These are phyloP conservation scores for Ptilodon capucinus DNA, from an alignment of 2,888 invertebrate species.

Conservation along the genomic window DNA sequence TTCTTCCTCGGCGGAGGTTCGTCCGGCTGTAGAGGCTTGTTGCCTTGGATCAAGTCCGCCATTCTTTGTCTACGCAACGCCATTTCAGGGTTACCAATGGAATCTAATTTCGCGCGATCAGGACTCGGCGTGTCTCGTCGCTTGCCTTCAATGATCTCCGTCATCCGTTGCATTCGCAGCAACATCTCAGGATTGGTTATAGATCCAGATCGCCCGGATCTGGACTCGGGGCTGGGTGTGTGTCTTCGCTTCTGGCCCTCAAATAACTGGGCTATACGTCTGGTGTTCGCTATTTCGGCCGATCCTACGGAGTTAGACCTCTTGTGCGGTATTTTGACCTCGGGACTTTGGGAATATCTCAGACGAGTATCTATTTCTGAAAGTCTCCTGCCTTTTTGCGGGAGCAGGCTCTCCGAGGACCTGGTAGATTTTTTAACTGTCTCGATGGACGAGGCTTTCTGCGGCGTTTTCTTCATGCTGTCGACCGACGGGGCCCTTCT, in stretches of 20 bases:
- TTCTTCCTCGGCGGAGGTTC: conserved; percentile 44
- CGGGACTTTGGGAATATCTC: conserved; percentile 54
- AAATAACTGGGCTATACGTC: conserved; percentile 62
- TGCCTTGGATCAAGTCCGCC: conserved; percentile 59
- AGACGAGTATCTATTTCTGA: conserved; percentile 48
- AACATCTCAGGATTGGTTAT: conserved; percentile 56
- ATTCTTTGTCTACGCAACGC: conserved; percentile 60
- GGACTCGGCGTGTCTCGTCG: conserved; percentile 54
- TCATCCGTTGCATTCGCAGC: conserved; percentile 60
- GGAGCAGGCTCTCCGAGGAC: conserved; percentile 35
- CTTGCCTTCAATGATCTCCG: conserved; percentile 67
- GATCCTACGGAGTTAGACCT: conserved; percentile 61
- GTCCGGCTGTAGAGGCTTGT: conserved; percentile 34
- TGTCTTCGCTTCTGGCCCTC: conserved; percentile 56
- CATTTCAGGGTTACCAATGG: conserved; percentile 62
- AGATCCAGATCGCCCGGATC: conserved; percentile 47
- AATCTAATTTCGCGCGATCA: conserved; percentile 51
- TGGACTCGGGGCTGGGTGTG: conserved; percentile 55
- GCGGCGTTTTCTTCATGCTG: conserved; percentile 27
- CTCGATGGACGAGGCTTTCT: conserved; percentile 31
- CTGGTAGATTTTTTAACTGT: conserved; percentile 31
- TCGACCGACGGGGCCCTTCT: conserved; percentile 27
- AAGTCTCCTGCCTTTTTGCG: conserved; percentile 42
- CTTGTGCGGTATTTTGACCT: conserved; percentile 30
- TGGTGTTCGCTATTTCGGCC: conserved; percentile 52